These are phyloP conservation scores for Chrysopilus asiliformis DNA, from an alignment of 2,888 invertebrate genomes.

Conservation along the genomic window DNA sequence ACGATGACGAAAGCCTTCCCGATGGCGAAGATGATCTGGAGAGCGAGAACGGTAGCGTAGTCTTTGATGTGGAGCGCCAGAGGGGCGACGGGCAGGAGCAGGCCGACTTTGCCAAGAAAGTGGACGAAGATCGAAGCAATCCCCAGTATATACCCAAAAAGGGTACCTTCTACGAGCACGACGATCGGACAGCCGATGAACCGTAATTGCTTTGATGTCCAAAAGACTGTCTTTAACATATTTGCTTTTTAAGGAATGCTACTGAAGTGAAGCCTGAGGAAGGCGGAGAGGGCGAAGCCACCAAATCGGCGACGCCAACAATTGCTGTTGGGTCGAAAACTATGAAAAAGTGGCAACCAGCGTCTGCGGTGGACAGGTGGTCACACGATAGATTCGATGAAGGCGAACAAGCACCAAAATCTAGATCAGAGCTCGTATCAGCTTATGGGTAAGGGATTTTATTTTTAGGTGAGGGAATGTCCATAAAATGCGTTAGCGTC, in stretches of 20 bases:
- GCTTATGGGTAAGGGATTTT: slow-evolving; percentile 81
- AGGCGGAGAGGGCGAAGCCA: slow-evolving; percentile 30
- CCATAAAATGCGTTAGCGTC: too few species aligned
- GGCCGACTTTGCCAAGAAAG: slow-evolving; percentile 50
- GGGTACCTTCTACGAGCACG: slow-evolving; percentile 94
- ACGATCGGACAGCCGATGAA: slow-evolving; percentile 69
- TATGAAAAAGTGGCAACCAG: slow-evolving; percentile 35
- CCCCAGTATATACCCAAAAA: slow-evolving; percentile 94
- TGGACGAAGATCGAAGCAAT: slow-evolving; percentile 90
- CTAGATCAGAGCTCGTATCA: slow-evolving; percentile 66
- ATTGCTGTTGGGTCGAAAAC: slow-evolving; percentile 32
- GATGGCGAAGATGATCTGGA: slow-evolving; percentile 23
- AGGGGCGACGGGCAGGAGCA: slow-evolving; percentile 56
- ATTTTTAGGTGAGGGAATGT: too few species aligned
- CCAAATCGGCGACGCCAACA: slow-evolving; percentile 21
- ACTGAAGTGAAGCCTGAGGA: slow-evolving; percentile 22
- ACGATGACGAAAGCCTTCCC: slow-evolving; percentile 23
- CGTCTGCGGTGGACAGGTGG: slow-evolving; percentile 53
- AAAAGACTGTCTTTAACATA: slow-evolving; percentile 2
- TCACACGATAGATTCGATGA: slow-evolving; percentile 58
- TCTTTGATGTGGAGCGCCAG: slow-evolving; percentile 39
- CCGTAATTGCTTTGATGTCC: slow-evolving; percentile 35
- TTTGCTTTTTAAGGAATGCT: slow-evolving; percentile 23
- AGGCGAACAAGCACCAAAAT: slow-evolving; percentile 65
- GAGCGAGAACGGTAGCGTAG: slow-evolving; percentile 17